Conservation (phyloP, 2,888 invertebrate genomes). For the Lithophane ornitopus region DNA sequence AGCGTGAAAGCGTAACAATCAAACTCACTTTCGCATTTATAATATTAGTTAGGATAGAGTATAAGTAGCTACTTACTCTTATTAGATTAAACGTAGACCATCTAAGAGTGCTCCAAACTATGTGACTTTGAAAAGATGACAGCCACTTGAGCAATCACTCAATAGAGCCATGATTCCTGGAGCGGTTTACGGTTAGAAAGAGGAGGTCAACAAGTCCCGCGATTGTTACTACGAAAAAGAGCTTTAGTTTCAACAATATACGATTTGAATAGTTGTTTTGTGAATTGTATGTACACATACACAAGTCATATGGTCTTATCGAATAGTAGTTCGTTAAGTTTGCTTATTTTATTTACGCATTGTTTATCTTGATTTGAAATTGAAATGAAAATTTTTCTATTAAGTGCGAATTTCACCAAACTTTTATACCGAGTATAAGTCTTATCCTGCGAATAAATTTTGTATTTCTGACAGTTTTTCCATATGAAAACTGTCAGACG, state of each 20-base stretch:
- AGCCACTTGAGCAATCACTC: background rate
- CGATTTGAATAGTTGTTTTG: background rate
- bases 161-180: too few species aligned
- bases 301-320: background rate
- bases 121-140: background rate
- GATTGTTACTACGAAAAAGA: background rate
- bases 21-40: too few species aligned
- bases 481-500: too few species aligned
- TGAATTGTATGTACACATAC: background rate
- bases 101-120: slow-evolving; percentile 1
- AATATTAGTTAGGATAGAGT: background rate
- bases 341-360: background rate
- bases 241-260: background rate
- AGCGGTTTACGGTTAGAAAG: background rate
- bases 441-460: too few species aligned
- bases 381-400: background rate
- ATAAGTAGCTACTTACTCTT: background rate
- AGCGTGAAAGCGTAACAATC: too few species aligned
- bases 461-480: too few species aligned
- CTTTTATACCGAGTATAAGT: too few species aligned
- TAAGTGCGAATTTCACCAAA: too few species aligned
- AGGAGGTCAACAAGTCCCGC: background rate
- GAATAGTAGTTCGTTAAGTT: background rate
- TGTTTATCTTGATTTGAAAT: background rate
- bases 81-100: background rate